Conservation (phyloP, 2,113 vertebrate species). For the Equus przewalskii region DNA sequence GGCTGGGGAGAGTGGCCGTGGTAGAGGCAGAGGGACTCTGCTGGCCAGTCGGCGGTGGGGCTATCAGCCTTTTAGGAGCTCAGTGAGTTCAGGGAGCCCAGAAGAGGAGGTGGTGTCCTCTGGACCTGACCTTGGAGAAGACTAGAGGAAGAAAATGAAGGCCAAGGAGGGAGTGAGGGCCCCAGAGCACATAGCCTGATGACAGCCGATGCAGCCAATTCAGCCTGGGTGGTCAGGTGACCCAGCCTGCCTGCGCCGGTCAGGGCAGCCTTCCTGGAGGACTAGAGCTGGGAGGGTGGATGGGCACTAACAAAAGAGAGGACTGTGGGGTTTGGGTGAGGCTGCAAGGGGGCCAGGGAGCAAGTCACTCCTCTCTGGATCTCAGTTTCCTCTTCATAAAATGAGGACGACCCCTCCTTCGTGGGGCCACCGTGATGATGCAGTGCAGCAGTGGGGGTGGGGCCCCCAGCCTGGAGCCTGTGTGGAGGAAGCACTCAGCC, state of each 20-base stretch:
- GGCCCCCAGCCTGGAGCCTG: neutral
- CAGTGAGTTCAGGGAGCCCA: neutral
- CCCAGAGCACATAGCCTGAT: neutral
- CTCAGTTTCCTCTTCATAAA: neutral
- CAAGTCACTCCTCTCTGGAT: neutral
- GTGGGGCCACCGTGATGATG: neutral
- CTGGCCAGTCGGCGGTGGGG: neutral
- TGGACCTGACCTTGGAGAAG: neutral
- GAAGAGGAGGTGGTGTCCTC: neutral
- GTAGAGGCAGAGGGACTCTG: neutral
- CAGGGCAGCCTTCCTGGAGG: neutral
- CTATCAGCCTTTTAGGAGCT: neutral
- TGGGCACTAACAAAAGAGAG: neutral
- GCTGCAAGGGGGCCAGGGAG: neutral
- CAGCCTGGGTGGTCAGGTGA: no score
- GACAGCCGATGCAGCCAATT: neutral
- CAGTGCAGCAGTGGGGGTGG: fast-evolving
- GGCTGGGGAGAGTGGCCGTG: neutral
- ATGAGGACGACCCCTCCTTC: fast-evolving
- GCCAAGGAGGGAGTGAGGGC: neutral
- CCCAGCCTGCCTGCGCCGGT: neutral
- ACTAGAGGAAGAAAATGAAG: neutral
- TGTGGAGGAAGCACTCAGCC: fast-evolving
- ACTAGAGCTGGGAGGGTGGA: no score
- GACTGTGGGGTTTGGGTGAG: neutral